These are phyloP conservation scores for Cheilosia variabilis DNA, from an alignment of 2,888 invertebrate genomes.

Conservation along the genomic window DNA sequence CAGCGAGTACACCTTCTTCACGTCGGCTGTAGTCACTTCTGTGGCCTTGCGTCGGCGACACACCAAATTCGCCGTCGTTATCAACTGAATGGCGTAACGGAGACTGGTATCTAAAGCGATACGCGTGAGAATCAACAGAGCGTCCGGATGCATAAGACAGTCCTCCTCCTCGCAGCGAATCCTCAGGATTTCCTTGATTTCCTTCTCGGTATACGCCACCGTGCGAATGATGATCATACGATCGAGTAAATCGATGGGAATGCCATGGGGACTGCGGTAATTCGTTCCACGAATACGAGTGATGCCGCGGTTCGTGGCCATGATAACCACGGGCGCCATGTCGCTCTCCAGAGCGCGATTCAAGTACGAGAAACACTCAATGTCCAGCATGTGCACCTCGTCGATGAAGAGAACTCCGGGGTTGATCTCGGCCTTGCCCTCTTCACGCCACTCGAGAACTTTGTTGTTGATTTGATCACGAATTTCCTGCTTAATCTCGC, in stretches of 20 bases:
- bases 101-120: slow-evolving; percentile 97
- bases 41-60: slow-evolving; percentile 93
- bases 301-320: slow-evolving; percentile 99
- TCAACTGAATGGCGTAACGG: slow-evolving; percentile 98
- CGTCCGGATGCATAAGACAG: slow-evolving; percentile 96
- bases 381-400: slow-evolving; percentile 99
- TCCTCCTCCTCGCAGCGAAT: slow-evolving; percentile 99
- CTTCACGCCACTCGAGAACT: slow-evolving; percentile 99
- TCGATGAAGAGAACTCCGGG: slow-evolving; percentile 99
- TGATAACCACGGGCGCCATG: slow-evolving; percentile 98
- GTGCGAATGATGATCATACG: slow-evolving; percentile 97
- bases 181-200: slow-evolving; percentile 95
- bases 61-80: slow-evolving; percentile 98
- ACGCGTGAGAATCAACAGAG: slow-evolving; percentile 94
- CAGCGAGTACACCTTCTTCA: slow-evolving; percentile 96
- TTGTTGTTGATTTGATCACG: slow-evolving; percentile 99
- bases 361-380: slow-evolving; percentile 99
- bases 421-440: slow-evolving; percentile 99
- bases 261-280: slow-evolving; percentile 97
- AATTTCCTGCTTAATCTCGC: slow-evolving; percentile 98
- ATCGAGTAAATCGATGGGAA: slow-evolving; percentile 98
- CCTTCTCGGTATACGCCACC: slow-evolving; percentile 93
- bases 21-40: slow-evolving; percentile 93
- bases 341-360: slow-evolving; percentile 99
- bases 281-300: slow-evolving; percentile 97